A percentile compares a stretch with the other conserved stretches of the same genome.
Evolutionary conservation across 2,888 invertebrate species (phyloP).

Genomic region (Dynastes tityus): DNA sequence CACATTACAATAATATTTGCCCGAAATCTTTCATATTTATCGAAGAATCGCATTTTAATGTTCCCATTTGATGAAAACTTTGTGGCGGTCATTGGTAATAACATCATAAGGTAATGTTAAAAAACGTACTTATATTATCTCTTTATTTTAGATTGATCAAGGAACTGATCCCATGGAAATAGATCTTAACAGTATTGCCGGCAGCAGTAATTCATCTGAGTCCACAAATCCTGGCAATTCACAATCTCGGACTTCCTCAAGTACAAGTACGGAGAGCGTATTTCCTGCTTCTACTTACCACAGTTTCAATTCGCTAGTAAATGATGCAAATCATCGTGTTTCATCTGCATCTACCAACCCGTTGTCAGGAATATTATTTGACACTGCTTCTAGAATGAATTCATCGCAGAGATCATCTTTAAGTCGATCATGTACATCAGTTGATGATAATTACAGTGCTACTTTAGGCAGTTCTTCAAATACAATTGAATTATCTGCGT

Average conservation of each 20-base stretch:
- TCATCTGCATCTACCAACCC: neutral
- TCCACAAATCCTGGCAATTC: slow-evolving; percentile 52
- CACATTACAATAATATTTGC: too few relatives aligned
- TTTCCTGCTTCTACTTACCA: neutral
- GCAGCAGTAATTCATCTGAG: slow-evolving; percentile 67
- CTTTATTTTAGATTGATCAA: slow-evolving; percentile 75
- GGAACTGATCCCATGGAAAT: slow-evolving; percentile 82
- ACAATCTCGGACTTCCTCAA: slow-evolving; percentile 55
- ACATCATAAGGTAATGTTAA: too few relatives aligned
- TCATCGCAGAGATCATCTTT: neutral
- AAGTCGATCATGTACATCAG: neutral
- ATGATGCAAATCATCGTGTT: slow-evolving; percentile 1
- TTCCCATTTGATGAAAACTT: neutral
- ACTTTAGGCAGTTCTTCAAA: neutral
- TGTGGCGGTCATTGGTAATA: too few relatives aligned
- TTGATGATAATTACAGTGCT: neutral
- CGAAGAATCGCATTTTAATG: neutral
- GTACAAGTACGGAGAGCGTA: neutral
- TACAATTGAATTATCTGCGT: neutral
- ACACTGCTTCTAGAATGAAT: neutral
- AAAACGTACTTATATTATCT: neutral
- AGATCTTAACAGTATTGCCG: slow-evolving; percentile 66
- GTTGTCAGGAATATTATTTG: slow-evolving; percentile 6
- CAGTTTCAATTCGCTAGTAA: slow-evolving; percentile 12
- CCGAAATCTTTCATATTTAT: too few relatives aligned